A percentile compares a stretch with the other conserved stretches of the same genome.
phyloP scores from a whole-genome alignment of 2,113 vertebrate genomes.

The Rhinoderma darwinii region DNA sequence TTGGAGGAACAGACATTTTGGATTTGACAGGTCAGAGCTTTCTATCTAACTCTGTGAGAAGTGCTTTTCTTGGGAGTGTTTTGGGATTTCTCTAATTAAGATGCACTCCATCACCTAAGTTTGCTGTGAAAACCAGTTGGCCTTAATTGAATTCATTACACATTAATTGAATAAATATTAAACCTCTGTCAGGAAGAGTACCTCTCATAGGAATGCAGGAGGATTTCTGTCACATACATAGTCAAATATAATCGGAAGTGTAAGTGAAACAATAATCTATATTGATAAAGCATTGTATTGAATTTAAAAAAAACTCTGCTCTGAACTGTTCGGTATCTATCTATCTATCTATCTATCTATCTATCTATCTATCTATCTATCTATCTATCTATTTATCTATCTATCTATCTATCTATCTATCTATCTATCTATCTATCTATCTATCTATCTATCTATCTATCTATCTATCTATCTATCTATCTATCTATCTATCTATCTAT shows the following conservation, averaged over 20 bases:
- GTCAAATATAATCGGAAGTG: conserved; percentile 8
- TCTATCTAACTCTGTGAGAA: conserved; percentile 19
- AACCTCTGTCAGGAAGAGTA: conserved; percentile 49
- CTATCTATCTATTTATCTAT: not conserved
- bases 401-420: not conserved
- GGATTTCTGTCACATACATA: conserved; percentile 32
- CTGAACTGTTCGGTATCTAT: not conserved
- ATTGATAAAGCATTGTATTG: not conserved
- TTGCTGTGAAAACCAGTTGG: conserved; percentile 45
- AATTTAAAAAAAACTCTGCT: not conserved
- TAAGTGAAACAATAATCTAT: not conserved
- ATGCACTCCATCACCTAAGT: conserved; percentile 39
- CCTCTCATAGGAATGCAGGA: conserved; percentile 25
- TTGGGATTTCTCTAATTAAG: conserved; percentile 43
- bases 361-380: not conserved
- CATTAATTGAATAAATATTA: conserved; percentile 52
- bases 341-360: too few relatives aligned
- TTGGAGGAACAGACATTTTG: not conserved
- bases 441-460: too few relatives aligned
- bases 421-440: too few relatives aligned
- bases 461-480: too few relatives aligned
- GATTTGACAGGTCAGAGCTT: conserved; percentile 23
- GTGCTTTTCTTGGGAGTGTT: conserved; percentile 27
- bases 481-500: too few relatives aligned
- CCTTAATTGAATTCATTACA: conserved; percentile 53